phyloP scores from a whole-genome alignment of 2,113 vertebrate species.

The Lycocorax pyrrhopterus region DNA sequence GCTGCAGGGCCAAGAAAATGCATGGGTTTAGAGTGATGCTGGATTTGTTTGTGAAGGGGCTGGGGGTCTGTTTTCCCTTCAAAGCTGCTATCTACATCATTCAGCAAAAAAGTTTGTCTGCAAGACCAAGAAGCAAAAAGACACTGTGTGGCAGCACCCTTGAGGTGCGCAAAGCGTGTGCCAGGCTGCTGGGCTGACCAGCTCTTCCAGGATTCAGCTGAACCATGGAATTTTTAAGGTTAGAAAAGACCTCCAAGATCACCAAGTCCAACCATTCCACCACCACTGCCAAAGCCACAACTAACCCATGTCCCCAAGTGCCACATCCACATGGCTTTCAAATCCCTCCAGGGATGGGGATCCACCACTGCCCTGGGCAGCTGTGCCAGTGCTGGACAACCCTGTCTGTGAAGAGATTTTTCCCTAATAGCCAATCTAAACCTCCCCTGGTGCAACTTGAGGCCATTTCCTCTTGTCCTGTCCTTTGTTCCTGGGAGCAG shows the following conservation, averaged over 20 bases:
- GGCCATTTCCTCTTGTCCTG: background rate
- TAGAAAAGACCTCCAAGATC: background rate
- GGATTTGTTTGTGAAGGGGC: background rate
- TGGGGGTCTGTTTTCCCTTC: background rate
- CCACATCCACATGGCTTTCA: background rate
- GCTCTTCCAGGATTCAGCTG: background rate
- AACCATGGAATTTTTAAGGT: background rate
- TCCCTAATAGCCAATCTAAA: background rate
- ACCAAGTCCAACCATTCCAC: background rate
- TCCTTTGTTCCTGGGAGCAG: background rate
- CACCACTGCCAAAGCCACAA: background rate
- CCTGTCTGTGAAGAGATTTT: background rate
- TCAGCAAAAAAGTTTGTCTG: background rate
- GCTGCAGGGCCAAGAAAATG: background rate
- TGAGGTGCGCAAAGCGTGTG: background rate
- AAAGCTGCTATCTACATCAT: background rate
- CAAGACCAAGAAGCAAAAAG: background rate
- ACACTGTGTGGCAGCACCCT: fast-evolving
- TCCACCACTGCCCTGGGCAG: background rate
- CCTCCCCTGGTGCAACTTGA: background rate
- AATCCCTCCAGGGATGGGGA: background rate
- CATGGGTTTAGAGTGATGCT: background rate
- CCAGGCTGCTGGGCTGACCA: background rate
- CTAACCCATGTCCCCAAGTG: fast-evolving
- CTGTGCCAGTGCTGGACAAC: background rate